Evolutionary conservation across 2,113 vertebrate species (phyloP).

Genomic region (Stercorarius parasiticus): DNA sequence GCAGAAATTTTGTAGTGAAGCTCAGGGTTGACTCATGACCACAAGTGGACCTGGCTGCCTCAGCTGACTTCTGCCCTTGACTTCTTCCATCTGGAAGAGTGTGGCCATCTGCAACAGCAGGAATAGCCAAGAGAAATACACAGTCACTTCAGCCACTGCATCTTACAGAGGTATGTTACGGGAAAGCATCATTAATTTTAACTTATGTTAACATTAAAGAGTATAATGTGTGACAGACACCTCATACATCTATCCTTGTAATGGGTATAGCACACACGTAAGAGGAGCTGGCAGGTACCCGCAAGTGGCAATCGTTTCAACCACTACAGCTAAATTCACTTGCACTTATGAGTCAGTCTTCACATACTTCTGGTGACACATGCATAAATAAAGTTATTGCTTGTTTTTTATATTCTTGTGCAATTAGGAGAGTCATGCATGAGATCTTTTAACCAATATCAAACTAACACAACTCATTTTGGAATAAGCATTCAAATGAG

Average conservation of each 20-base stretch:
- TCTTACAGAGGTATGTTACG: rapidly evolving
- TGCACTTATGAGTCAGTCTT: slow-evolving; percentile 24
- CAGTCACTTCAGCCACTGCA: neutral
- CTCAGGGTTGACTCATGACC: neutral
- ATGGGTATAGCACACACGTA: rapidly evolving
- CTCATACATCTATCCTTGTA: neutral
- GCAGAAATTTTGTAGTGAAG: neutral
- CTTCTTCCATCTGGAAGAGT: neutral
- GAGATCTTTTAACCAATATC: neutral
- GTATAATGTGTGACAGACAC: neutral
- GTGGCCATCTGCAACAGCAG: neutral
- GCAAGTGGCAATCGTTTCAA: neutral
- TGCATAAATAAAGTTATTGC: neutral
- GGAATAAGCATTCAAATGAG: slow-evolving; percentile 11
- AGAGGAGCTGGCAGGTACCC: neutral
- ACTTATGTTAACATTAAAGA: neutral
- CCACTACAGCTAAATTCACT: neutral
- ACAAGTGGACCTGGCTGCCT: neutral
- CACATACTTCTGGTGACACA: neutral
- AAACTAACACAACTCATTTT: neutral
- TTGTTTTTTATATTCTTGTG: neutral
- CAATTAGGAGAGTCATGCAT: neutral
- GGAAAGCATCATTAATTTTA: neutral
- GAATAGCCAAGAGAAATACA: rapidly evolving
- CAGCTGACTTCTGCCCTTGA: neutral